A percentile compares a stretch with the other conserved stretches of the same genome.
These are phyloP conservation scores for Pseudomyrmex cubaensis DNA, from an alignment of 1,140 invertebrate species.

Conservation along the genomic window DNA sequence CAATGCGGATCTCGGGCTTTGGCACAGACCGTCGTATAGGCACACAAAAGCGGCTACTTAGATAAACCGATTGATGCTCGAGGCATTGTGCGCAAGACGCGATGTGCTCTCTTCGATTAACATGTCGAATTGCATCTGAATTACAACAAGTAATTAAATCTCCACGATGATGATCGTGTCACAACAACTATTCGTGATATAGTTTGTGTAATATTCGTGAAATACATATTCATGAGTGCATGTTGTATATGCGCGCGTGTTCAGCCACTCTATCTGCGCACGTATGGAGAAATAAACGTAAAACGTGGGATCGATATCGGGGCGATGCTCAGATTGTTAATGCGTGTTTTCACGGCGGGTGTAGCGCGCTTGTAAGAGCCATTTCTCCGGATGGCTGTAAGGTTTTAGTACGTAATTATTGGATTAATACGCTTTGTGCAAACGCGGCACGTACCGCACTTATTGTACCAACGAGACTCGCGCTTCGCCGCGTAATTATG, in stretches of 20 bases:
- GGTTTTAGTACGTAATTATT: constrained; percentile 57
- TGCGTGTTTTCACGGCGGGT: constrained; percentile 29
- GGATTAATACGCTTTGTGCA: constrained; percentile 47
- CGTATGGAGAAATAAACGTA: constrained; percentile 32
- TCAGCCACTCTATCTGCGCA: neutral
- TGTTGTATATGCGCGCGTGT: neutral
- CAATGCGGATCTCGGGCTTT: constrained; percentile 53
- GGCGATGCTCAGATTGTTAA: constrained; percentile 45
- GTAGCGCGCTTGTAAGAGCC: constrained; percentile 8
- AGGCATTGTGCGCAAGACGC: constrained; percentile 57
- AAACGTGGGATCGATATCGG: constrained; percentile 34
- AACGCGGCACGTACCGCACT: constrained; percentile 31
- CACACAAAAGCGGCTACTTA: constrained; percentile 61
- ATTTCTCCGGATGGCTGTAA: constrained; percentile 15
- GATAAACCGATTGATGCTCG: constrained; percentile 68
- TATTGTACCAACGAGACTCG: constrained; percentile 39
- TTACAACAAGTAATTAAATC: constrained; percentile 67
- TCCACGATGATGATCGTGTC: neutral
- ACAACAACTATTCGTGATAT: no score
- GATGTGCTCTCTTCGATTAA: constrained; percentile 67
- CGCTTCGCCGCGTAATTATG: constrained; percentile 54
- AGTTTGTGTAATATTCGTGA: no score
- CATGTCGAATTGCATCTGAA: constrained; percentile 73
- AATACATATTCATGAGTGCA: no score
- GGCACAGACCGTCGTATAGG: constrained; percentile 44